These are phyloP conservation scores for Cryptoprocta ferox DNA, from an alignment of 2,797 vertebrate species.

Conservation along the genomic window DNA sequence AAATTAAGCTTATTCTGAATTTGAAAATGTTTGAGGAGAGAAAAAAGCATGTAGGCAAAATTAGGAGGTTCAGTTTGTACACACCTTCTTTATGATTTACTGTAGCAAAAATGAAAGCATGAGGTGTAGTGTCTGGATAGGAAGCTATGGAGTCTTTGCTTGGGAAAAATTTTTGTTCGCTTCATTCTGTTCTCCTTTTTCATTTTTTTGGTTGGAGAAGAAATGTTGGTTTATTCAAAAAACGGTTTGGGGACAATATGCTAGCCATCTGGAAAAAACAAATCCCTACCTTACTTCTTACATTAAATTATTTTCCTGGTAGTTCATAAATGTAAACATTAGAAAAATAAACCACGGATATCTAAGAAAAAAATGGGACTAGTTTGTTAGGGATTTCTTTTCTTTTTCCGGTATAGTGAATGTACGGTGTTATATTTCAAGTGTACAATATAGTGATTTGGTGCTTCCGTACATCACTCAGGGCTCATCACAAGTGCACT, in stretches of 20 bases:
- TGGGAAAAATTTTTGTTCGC: background rate
- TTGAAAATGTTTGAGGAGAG: conserved; percentile 8
- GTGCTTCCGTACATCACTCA: background rate
- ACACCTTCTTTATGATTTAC: background rate
- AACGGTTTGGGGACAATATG: background rate
- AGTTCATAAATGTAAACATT: background rate
- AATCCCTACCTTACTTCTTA: background rate
- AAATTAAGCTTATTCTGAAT: conserved; percentile 49
- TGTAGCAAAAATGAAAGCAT: background rate
- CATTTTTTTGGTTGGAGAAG: background rate
- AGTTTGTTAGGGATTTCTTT: background rate
- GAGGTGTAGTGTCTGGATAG: background rate
- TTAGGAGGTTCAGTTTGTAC: background rate
- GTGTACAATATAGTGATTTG: background rate
- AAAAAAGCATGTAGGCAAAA: background rate
- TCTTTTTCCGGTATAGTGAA: background rate
- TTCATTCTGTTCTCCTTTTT: background rate
- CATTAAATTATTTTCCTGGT: background rate
- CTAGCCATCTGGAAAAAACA: background rate
- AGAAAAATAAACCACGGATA: background rate
- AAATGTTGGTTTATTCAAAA: background rate
- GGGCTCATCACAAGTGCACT: background rate
- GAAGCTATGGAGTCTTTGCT: background rate
- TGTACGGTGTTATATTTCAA: background rate
- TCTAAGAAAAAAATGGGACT: background rate